phyloP scores from a whole-genome alignment of 2,797 vertebrate genomes.

The Adrianichthys oophorus region DNA sequence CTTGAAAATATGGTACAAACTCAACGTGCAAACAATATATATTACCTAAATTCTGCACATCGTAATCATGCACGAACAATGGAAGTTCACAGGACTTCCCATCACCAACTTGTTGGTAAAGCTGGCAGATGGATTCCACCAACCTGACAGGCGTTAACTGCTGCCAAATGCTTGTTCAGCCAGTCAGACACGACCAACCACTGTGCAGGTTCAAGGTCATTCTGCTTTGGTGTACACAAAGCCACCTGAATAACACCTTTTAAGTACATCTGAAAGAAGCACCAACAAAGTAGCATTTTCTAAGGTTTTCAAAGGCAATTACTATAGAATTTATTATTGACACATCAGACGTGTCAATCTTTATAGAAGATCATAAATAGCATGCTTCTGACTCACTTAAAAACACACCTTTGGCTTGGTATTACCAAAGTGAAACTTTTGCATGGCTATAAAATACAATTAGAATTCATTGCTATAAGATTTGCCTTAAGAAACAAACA shows the following conservation, averaged over 20 bases:
- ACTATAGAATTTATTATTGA: neutral
- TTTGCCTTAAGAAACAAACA: too few species aligned
- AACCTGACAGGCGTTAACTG: slow-evolving; percentile 4
- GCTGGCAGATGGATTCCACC: slow-evolving; percentile 2
- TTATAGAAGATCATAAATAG: neutral
- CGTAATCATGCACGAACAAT: neutral
- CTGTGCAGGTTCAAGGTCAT: neutral
- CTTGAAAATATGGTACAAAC: too few species aligned
- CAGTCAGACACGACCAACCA: slow-evolving; percentile 26
- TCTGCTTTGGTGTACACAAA: neutral
- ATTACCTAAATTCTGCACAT: neutral
- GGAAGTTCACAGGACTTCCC: neutral
- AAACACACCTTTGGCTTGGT: too few species aligned
- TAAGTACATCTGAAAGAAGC: neutral
- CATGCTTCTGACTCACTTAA: too few species aligned
- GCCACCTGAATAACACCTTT: neutral
- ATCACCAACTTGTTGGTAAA: slow-evolving; percentile 1
- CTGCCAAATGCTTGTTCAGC: slow-evolving; percentile 24
- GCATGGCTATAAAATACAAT: too few species aligned
- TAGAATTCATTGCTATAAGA: too few species aligned
- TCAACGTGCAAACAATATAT: too few species aligned
- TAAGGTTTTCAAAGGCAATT: neutral
- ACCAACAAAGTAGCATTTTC: neutral
- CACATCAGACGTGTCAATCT: neutral
- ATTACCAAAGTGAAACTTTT: too few species aligned